Evolutionary conservation across 2,888 invertebrate species (phyloP).

Genomic region (Argynnis bischoffii): DNA sequence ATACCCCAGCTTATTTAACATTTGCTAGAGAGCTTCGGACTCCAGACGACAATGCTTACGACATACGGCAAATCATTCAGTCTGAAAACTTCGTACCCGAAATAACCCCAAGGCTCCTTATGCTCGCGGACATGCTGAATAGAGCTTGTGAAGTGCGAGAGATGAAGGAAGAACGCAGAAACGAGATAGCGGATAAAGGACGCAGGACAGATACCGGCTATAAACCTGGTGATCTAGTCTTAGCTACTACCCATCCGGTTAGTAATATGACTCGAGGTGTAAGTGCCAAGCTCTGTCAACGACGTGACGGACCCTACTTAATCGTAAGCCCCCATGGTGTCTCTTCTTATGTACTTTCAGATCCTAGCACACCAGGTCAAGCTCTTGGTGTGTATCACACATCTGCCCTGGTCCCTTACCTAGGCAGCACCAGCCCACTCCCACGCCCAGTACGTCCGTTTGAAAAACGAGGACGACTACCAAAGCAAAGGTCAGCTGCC

Average conservation of each 20-base stretch:
- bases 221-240: neutral
- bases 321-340: neutral
- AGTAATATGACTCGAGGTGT: neutral
- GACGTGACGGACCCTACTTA: neutral
- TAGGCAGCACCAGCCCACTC: neutral
- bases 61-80: slow-evolving; percentile 20
- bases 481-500: neutral
- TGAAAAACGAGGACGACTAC: neutral
- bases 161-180: neutral
- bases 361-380: neutral
- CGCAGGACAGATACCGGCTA: neutral
- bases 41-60: slow-evolving; percentile 33
- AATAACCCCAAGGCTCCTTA: slow-evolving; percentile 33
- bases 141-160: slow-evolving; percentile 1
- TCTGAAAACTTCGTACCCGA: slow-evolving; percentile 47
- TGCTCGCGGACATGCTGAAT: slow-evolving; percentile 21
- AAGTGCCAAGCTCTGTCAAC: neutral
- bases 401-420: neutral
- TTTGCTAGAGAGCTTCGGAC: slow-evolving; percentile 44
- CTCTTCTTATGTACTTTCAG: slow-evolving; percentile 1
- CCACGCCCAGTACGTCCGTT: neutral
- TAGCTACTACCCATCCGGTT: neutral
- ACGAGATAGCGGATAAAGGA: neutral
- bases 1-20: slow-evolving; percentile 42
- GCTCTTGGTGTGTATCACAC: slow-evolving; percentile 1